These are phyloP conservation scores for Trachymyrmex cornetzi DNA, from an alignment of 1,140 invertebrate species.

Conservation along the genomic window DNA sequence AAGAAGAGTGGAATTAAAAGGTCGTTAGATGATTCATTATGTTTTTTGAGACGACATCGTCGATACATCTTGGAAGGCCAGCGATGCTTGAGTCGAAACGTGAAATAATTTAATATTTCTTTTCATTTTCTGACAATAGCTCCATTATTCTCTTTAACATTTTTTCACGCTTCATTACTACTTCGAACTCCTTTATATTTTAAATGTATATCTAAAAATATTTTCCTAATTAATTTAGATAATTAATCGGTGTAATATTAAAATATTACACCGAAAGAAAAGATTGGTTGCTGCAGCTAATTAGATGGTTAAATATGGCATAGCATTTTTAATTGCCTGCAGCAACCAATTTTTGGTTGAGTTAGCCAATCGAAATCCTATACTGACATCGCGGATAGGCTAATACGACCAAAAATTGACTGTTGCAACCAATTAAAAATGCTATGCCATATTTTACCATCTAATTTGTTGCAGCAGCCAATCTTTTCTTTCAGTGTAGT, in stretches of 20 bases:
- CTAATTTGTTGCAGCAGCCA: too few relatives aligned
- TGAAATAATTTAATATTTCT: conserved; percentile 14
- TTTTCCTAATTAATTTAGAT: not conserved
- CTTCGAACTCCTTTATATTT: not conserved
- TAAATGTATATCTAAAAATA: not conserved
- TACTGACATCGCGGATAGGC: too few relatives aligned
- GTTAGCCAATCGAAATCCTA: too few relatives aligned
- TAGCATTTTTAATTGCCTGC: too few relatives aligned
- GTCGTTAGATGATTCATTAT: conserved; percentile 46
- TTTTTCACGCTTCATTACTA: not conserved
- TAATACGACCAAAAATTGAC: too few relatives aligned
- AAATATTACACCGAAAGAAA: too few relatives aligned
- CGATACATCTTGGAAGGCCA: conserved; percentile 26
- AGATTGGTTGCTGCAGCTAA: too few relatives aligned
- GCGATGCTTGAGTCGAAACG: not conserved
- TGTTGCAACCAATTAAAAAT: too few relatives aligned
- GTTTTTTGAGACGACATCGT: conserved; percentile 43
- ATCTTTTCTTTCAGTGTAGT: too few relatives aligned
- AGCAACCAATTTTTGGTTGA: too few relatives aligned
- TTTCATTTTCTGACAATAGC: not conserved
- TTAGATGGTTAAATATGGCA: too few relatives aligned
- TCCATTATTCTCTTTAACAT: conserved; percentile 4
- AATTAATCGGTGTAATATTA: not conserved
- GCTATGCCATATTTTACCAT: too few relatives aligned
- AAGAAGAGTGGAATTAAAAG: conserved; percentile 43